Evolutionary conservation across 1,140 invertebrate species (phyloP).

Genomic region (Notospermus geniculatus): DNA sequence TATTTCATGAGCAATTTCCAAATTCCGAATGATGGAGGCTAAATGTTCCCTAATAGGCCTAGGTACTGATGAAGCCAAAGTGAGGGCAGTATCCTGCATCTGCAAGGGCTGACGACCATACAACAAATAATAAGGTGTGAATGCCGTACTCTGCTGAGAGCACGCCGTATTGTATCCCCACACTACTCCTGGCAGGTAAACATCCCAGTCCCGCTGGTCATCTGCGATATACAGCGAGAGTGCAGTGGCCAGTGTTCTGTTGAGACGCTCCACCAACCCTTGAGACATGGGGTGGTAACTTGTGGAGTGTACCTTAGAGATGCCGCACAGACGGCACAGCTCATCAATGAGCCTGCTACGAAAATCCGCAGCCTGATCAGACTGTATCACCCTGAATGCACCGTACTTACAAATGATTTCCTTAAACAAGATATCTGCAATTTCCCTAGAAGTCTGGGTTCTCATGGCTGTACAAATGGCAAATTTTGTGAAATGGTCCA

Average conservation of each 20-base stretch:
- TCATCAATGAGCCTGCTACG: neutral
- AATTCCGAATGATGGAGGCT: neutral
- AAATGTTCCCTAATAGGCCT: neutral
- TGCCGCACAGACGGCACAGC: neutral
- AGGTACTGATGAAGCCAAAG: neutral
- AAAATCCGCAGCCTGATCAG: neutral
- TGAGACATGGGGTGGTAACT: neutral
- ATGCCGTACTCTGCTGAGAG: too few relatives aligned
- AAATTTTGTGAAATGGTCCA: slow-evolving; percentile 26
- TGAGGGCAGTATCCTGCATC: neutral
- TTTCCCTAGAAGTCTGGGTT: neutral
- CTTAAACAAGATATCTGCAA: neutral
- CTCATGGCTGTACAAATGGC: slow-evolving; percentile 18
- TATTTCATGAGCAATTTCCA: neutral
- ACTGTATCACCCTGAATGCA: neutral
- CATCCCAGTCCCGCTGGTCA: neutral
- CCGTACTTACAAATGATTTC: neutral
- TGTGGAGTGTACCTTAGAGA: neutral
- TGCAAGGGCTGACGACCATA: neutral
- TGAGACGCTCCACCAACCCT: neutral
- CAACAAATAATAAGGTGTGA: neutral
- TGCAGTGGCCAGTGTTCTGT: neutral
- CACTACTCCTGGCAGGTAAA: too few relatives aligned
- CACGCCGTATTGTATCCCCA: too few relatives aligned
- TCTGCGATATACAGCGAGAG: neutral